phyloP scores from a whole-genome alignment of 2,113 vertebrate species.

The Macheiramphus alcinus region DNA sequence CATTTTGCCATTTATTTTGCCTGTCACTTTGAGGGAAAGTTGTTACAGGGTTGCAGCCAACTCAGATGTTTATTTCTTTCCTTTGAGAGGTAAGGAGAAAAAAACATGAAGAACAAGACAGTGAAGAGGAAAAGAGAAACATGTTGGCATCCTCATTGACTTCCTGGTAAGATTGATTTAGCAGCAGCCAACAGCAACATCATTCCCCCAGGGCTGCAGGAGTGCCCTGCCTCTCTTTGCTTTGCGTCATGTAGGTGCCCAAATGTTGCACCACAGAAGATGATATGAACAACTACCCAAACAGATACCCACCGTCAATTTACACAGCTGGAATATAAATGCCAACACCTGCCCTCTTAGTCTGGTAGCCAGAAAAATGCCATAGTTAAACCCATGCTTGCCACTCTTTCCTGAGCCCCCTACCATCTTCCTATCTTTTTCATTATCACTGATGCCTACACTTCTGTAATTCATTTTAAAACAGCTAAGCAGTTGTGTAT shows the following conservation, averaged over 20 bases:
- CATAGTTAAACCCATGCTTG: neutral
- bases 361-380: neutral
- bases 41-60: constrained; percentile 1
- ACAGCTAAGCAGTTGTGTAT: neutral
- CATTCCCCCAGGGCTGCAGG: neutral
- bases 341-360: neutral
- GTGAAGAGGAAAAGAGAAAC: neutral
- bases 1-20: constrained; percentile 16
- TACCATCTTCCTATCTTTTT: neutral
- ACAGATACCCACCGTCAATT: neutral
- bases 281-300: neutral
- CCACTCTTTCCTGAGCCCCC: neutral
- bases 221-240: neutral
- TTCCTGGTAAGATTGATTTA: neutral
- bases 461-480: neutral
- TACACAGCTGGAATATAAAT: neutral
- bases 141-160: neutral
- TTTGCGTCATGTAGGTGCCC: neutral
- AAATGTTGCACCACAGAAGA: neutral
- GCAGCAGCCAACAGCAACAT: constrained; percentile 7
- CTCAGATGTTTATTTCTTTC: neutral
- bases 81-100: neutral
- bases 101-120: neutral
- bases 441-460: neutral
- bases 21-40: neutral